Evolutionary conservation across 2,888 invertebrate species (phyloP), one percentile per base, ranked within the genome.

Genomic region (Hirtodrosophila histrioides): DNA sequence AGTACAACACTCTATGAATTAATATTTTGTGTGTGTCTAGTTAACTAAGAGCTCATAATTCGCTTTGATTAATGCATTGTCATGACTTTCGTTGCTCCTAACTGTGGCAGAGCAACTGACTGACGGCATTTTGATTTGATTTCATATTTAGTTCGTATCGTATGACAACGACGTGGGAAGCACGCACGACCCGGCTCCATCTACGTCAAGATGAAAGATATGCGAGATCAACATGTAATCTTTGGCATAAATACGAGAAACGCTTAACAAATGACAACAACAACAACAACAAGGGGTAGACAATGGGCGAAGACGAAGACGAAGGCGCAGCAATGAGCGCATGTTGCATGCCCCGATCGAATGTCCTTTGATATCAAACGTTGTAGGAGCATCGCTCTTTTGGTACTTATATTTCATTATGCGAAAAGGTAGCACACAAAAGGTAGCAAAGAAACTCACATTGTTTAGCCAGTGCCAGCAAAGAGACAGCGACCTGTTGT

Each of bases 101-200:
- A 53, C 33, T 51, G 41, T 51, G 12, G 31, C 29, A 46, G 35
- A 36, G 53, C 61, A 33, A 70, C 72, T 87, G 80, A 84, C 72
- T 80, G 77, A 75, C 75, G 77, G 81, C 90, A 81, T 86, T 89
- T 90, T 87, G 86, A 88, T 86, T 88, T 78, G 36, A 41, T 40
- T 71, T 48, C 44, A 43, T 54, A 69, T 78, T 70, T 69, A 72
- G 62, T 29, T 54, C 66, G 65, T 85, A 90, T 90, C 88, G 67
- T 60, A 86, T 90, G 77, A 82, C 89, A 71, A 75, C 86, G 89
- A 88, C 88, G 89, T 89, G 88, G 79, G 90, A 89, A 90, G 88
- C 86, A 76, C 79, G 75, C 72, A 75, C 70, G 70, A 54, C 39
- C 44, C 57, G 66, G 70, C 69, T 58, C 53, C 51, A 71, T 49